These are phyloP conservation scores for Orchesella flavescens DNA, from an alignment of 2,888 invertebrate species.

Conservation along the genomic window DNA sequence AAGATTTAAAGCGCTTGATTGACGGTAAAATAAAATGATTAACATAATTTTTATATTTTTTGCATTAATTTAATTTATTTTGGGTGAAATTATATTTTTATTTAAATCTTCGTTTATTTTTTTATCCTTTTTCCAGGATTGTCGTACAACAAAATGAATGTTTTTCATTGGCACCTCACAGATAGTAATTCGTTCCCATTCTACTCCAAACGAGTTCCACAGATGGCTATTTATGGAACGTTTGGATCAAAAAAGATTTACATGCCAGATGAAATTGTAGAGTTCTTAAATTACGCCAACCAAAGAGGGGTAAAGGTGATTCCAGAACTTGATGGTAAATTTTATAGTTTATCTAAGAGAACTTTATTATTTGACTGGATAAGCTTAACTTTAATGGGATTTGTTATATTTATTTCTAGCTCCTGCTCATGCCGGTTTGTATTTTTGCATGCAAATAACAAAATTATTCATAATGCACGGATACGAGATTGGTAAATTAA, in stretches of 20 bases:
- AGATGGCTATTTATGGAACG: conserved; percentile 84
- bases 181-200: conserved; percentile 92
- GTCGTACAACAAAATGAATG: conserved; percentile 92
- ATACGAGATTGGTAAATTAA: background rate
- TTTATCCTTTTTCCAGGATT: no score
- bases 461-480: background rate
- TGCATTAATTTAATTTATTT: conserved; percentile 83
- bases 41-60: no score
- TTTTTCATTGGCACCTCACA: conserved; percentile 92
- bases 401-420: no score
- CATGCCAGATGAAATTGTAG: conserved; percentile 73
- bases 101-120: no score
- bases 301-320: conserved; percentile 87
- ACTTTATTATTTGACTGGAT: no score
- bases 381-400: no score
- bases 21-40: no score
- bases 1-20: conserved; percentile 83
- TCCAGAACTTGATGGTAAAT: conserved; percentile 93
- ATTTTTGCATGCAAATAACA: background rate
- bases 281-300: conserved; percentile 75
- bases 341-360: no score
- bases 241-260: conserved; percentile 81
- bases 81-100: no score
- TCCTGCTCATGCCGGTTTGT: conserved; percentile 81
- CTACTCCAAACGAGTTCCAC: conserved; percentile 82